A percentile compares a stretch with the other conserved stretches of the same genome.
Evolutionary conservation across 2,888 invertebrate genomes (phyloP).

Genomic region (Ditula angustiorana): DNA sequence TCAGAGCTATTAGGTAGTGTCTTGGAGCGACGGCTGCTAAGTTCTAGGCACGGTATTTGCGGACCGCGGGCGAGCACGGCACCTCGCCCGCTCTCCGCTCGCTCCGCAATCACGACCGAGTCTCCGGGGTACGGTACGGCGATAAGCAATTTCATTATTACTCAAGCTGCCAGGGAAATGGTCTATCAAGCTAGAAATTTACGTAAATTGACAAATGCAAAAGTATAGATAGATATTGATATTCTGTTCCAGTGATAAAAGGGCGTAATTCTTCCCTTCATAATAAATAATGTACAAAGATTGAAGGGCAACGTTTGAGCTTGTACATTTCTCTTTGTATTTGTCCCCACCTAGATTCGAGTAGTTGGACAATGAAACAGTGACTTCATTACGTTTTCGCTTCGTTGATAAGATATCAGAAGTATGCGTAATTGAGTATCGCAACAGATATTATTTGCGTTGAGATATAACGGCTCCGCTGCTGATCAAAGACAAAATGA

Average conservation of each 20-base stretch:
- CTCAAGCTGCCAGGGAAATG: conserved; percentile 34
- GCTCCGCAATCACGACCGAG: conserved; percentile 45
- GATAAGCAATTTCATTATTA: conserved; percentile 42
- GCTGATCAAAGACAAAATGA: conserved; percentile 2
- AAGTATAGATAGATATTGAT: conserved; percentile 33
- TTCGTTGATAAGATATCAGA: conserved; percentile 23
- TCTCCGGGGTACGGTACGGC: conserved; percentile 41
- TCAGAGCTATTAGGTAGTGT: conserved; percentile 52
- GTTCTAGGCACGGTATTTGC: conserved; percentile 55
- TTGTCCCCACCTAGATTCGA: neutral
- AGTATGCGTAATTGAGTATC: neutral
- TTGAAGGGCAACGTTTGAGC: conserved; percentile 2
- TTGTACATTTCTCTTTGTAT: conserved; percentile 9
- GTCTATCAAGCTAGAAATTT: conserved; percentile 27
- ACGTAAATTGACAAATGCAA: conserved; percentile 28
- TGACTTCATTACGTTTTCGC: conserved; percentile 21
- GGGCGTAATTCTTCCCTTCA: neutral
- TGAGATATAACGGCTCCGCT: too few species aligned
- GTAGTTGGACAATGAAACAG: conserved; percentile 8
- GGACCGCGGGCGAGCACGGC: conserved; percentile 62
- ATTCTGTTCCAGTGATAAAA: conserved; percentile 23
- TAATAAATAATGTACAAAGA: conserved; percentile 12
- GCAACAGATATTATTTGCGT: too few species aligned
- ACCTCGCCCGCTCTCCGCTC: conserved; percentile 45
- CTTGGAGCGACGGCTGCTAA: conserved; percentile 52